A percentile compares a stretch with the other conserved stretches of the same genome.
phyloP scores from a whole-genome alignment of 1,140 invertebrate genomes.

The Cotesia glomerata region DNA sequence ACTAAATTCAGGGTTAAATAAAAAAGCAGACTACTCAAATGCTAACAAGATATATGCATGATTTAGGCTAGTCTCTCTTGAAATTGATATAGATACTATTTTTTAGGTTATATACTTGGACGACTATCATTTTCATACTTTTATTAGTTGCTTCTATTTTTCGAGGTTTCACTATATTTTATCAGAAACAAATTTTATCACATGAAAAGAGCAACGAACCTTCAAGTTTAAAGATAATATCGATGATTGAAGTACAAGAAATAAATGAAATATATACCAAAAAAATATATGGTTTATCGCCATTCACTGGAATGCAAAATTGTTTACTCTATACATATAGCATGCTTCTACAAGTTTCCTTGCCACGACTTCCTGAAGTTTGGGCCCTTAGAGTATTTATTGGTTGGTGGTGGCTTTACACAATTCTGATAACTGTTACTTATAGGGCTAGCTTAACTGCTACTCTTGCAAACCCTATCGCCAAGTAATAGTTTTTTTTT shows the following conservation, averaged over 20 bases:
- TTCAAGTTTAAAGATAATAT: not conserved
- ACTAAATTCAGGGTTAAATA: too few species aligned
- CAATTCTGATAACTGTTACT: conserved; percentile 75
- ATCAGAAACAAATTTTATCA: conserved; percentile 52
- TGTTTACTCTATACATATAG: conserved; percentile 79
- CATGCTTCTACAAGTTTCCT: conserved; percentile 78
- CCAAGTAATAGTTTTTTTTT: conserved; percentile 60
- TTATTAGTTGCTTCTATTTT: conserved; percentile 67
- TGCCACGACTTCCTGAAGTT: conserved; percentile 75
- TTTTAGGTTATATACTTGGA: conserved; percentile 68
- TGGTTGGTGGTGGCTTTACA: conserved; percentile 86
- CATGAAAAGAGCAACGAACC: conserved; percentile 32
- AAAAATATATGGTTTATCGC: conserved; percentile 63
- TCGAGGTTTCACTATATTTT: conserved; percentile 62
- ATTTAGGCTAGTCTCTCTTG: not conserved
- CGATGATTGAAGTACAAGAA: conserved; percentile 41
- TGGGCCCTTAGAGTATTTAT: conserved; percentile 80
- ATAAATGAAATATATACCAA: conserved; percentile 30
- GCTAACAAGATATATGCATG: too few species aligned
- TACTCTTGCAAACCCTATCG: conserved; percentile 76
- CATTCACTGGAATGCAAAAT: conserved; percentile 74
- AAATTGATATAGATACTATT: not conserved
- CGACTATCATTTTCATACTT: conserved; percentile 67
- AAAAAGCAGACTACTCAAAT: too few species aligned
- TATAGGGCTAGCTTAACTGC: conserved; percentile 85